These are phyloP conservation scores for Dipodomys ordii DNA, from an alignment of 2,113 vertebrate species.

Conservation along the genomic window DNA sequence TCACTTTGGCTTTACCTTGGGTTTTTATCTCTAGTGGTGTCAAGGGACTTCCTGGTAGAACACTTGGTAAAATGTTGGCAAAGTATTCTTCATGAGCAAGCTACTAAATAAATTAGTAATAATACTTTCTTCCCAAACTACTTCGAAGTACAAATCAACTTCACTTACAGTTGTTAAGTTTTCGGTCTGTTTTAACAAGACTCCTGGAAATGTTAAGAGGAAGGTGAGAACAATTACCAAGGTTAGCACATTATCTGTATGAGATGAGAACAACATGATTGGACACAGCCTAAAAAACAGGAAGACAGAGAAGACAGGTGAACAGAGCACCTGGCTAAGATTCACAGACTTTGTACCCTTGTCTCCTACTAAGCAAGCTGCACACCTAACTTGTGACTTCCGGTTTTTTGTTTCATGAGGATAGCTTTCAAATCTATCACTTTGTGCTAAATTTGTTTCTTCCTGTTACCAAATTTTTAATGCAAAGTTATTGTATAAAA, in stretches of 20 bases:
- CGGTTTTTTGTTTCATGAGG: background rate
- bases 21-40: background rate
- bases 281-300: background rate
- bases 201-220: background rate
- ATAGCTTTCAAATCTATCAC: background rate
- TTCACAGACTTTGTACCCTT: background rate
- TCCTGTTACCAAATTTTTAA: background rate
- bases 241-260: background rate
- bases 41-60: background rate
- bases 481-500: background rate
- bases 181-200: background rate
- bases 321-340: background rate
- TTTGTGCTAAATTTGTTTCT: constrained; percentile 8
- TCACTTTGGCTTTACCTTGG: background rate
- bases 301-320: rapidly evolving
- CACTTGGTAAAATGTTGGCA: background rate
- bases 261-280: too few relatives aligned
- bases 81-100: background rate
- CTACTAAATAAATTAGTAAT: background rate
- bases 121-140: background rate
- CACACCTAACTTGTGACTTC: background rate
- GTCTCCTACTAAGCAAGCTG: background rate
- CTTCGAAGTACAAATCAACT: background rate
- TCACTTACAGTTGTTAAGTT: background rate
- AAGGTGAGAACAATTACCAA: background rate